phyloP scores from a whole-genome alignment of 2,797 vertebrate species.

The Rhincodon typus region DNA sequence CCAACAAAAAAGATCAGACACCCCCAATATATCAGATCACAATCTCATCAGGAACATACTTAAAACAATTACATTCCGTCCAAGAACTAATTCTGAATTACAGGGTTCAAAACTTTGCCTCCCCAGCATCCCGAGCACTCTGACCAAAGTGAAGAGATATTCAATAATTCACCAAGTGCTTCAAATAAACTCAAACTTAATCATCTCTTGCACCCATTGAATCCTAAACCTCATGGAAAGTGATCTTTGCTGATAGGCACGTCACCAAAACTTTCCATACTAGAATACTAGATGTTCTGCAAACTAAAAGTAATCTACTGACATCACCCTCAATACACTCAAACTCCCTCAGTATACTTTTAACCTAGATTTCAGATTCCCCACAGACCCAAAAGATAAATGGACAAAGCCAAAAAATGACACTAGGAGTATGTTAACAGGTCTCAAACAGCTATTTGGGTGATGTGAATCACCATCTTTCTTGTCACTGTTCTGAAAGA shows the following conservation, averaged over 20 bases:
- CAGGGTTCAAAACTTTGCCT: background rate
- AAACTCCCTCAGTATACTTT: background rate
- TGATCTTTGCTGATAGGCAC: too few relatives aligned
- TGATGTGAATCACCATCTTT: background rate
- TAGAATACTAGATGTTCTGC: background rate
- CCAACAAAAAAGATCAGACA: background rate
- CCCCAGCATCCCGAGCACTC: background rate
- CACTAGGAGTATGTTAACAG: background rate
- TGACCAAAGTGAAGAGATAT: background rate
- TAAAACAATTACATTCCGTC: background rate
- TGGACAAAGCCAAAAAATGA: background rate
- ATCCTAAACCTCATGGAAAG: too few relatives aligned
- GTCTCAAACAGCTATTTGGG: background rate
- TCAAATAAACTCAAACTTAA: background rate
- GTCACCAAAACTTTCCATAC: too few relatives aligned
- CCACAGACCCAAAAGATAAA: background rate
- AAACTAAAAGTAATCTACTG: background rate
- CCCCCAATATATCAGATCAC: background rate
- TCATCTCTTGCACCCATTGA: background rate
- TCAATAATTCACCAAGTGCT: background rate
- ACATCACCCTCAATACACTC: too few relatives aligned
- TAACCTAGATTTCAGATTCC: background rate
- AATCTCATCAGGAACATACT: background rate
- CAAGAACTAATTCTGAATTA: background rate
- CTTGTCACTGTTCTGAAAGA: background rate